Evolutionary conservation across 35 echinoderm and acorn worm genomes (phyloP).

Genomic region (Chiridota heheva): DNA sequence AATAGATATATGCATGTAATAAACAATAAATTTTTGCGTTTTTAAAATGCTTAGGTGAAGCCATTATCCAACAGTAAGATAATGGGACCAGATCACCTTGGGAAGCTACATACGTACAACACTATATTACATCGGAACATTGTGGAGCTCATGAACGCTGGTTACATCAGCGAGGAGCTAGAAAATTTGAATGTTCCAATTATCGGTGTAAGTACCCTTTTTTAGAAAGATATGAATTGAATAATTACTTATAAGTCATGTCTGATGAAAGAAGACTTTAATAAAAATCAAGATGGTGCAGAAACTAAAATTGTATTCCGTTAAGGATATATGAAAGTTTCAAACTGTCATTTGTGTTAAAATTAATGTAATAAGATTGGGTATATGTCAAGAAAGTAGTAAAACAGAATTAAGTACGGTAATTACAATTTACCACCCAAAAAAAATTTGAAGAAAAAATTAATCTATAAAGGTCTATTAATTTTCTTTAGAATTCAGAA

Average conservation of each 20-base stretch:
- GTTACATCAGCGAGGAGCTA: slow-evolving; percentile 72
- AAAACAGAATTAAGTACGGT: too few relatives aligned
- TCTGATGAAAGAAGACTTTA: neutral
- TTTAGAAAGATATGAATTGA: neutral
- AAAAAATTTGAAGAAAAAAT: too few relatives aligned
- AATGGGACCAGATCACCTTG: slow-evolving; percentile 50
- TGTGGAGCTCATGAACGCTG: slow-evolving; percentile 55
- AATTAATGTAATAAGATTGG: neutral
- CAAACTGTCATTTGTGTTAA: neutral
- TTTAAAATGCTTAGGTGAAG: too few relatives aligned
- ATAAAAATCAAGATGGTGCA: neutral
- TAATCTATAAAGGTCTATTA: too few relatives aligned
- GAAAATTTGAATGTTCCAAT: slow-evolving; percentile 57
- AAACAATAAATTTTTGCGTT: too few relatives aligned
- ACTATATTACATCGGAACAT: slow-evolving; percentile 60
- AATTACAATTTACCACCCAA: too few relatives aligned
- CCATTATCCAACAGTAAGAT: too few relatives aligned
- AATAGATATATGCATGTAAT: too few relatives aligned
- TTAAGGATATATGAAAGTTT: neutral
- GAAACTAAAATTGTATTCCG: neutral
- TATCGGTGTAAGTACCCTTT: slow-evolving; percentile 47
- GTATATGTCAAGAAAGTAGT: neutral
- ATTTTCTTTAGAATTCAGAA: too few relatives aligned
- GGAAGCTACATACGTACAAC: slow-evolving; percentile 65
- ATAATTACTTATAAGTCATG: neutral